Percentiles rank a stretch among this genome's conserved stretches.
phyloP scores from a whole-genome alignment of 1,140 invertebrate species.

The Drosophila ogumai region DNA sequence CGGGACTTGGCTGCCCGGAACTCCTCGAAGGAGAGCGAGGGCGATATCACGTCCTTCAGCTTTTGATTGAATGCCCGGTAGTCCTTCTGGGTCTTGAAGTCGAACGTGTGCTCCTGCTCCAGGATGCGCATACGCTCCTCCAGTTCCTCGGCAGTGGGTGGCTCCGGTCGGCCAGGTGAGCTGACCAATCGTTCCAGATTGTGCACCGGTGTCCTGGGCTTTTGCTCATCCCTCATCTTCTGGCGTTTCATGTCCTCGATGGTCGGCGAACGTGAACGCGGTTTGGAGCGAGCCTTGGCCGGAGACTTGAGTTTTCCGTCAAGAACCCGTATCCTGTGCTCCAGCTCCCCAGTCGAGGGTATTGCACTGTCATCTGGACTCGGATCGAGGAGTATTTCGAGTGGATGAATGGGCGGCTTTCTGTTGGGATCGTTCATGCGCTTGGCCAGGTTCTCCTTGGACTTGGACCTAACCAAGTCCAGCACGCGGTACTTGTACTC shows the following conservation, averaged over 20 bases:
- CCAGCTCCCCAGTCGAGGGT: slow-evolving; percentile 75
- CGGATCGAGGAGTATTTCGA: slow-evolving; percentile 77
- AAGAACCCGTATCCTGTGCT: slow-evolving; percentile 72
- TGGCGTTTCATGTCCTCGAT: slow-evolving; percentile 74
- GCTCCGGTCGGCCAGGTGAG: slow-evolving; percentile 60
- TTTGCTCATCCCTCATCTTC: slow-evolving; percentile 60
- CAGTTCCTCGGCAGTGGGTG: slow-evolving; percentile 72
- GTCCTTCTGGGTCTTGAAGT: slow-evolving; percentile 80
- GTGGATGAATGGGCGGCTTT: slow-evolving; percentile 72
- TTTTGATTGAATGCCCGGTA: slow-evolving; percentile 81
- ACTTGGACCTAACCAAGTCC: slow-evolving; percentile 74
- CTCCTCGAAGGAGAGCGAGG: slow-evolving; percentile 77
- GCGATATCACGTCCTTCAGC: slow-evolving; percentile 73
- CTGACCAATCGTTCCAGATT: slow-evolving; percentile 63
- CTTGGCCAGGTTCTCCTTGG: slow-evolving; percentile 65
- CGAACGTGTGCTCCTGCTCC: slow-evolving; percentile 73
- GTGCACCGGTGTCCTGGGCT: slow-evolving; percentile 63
- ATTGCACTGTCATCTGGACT: slow-evolving; percentile 73
- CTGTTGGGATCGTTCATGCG: slow-evolving; percentile 66
- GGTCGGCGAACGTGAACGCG: slow-evolving; percentile 71
- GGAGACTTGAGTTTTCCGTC: slow-evolving; percentile 70
- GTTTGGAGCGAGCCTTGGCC: slow-evolving; percentile 34
- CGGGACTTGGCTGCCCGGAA: slow-evolving; percentile 72
- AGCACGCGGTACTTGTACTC: slow-evolving; percentile 77
- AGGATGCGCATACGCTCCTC: slow-evolving; percentile 74